Conservation (phyloP, 2,113 vertebrate species). For the Mobula birostris region DNA sequence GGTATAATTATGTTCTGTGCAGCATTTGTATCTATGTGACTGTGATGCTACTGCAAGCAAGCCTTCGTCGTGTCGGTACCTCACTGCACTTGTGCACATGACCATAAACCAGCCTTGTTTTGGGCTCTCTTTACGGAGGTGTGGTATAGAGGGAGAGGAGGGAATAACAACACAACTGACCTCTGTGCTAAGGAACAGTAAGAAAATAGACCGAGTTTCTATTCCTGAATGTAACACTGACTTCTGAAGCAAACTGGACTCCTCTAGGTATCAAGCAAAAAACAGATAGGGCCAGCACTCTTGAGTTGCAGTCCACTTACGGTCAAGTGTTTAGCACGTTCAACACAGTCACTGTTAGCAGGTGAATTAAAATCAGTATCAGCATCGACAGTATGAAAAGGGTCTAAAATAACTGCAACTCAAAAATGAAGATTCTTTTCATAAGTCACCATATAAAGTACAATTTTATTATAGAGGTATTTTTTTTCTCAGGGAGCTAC, state of each 20-base stretch:
- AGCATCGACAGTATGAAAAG: too few relatives aligned
- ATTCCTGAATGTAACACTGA: neutral
- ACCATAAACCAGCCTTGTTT: too few relatives aligned
- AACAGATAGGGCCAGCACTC: neutral
- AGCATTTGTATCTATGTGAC: too few relatives aligned
- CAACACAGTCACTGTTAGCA: neutral
- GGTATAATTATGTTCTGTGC: too few relatives aligned
- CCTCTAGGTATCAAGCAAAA: neutral
- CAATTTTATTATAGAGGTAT: neutral
- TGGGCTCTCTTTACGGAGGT: neutral
- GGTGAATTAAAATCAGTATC: neutral
- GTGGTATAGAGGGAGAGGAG: neutral
- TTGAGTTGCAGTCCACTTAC: neutral
- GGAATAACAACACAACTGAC: neutral
- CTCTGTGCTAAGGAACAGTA: neutral
- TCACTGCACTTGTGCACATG: too few relatives aligned
- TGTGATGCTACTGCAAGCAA: too few relatives aligned
- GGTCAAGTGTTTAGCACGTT: neutral
- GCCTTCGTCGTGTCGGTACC: too few relatives aligned
- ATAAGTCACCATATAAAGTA: neutral
- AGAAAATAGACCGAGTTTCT: neutral
- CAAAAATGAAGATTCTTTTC: neutral
- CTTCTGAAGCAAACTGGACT: neutral
- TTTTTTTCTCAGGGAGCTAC: neutral
- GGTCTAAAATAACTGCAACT: neutral